These are phyloP conservation scores for Pipistrellus kuhlii DNA, from an alignment of 2,797 vertebrate genomes.

Conservation along the genomic window DNA sequence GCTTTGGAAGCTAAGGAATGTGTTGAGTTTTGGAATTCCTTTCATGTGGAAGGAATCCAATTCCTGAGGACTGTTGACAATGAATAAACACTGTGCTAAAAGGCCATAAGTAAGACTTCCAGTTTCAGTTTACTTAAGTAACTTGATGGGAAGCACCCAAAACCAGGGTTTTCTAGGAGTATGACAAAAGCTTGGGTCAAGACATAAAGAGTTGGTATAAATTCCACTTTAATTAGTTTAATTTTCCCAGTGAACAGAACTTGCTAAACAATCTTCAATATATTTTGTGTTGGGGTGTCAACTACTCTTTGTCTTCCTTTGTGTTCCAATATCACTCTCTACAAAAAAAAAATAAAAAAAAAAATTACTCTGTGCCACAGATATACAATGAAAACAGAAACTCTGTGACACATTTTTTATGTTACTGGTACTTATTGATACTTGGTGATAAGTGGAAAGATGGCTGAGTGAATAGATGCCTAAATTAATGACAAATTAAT, in stretches of 20 bases:
- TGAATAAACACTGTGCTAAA: constrained; percentile 26
- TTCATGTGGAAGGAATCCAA: constrained; percentile 66
- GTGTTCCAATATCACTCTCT: not conserved
- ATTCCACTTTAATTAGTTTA: constrained; percentile 35
- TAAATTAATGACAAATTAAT: not conserved
- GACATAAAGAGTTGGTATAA: not conserved
- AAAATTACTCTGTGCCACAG: not conserved
- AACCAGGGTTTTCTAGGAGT: constrained; percentile 6
- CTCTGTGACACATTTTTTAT: not conserved
- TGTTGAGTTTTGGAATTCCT: constrained; percentile 65
- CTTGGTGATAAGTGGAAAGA: not conserved
- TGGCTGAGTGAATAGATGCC: not conserved
- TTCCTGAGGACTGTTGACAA: constrained; percentile 41
- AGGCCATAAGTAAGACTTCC: not conserved
- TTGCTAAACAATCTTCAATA: not conserved
- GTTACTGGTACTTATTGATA: not conserved
- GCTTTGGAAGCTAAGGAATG: constrained; percentile 68
- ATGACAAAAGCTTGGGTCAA: not conserved
- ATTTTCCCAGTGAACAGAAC: not conserved
- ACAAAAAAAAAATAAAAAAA: not conserved
- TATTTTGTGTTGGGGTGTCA: not conserved
- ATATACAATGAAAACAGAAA: not conserved
- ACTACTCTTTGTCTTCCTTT: not conserved
- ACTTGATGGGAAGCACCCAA: not conserved
- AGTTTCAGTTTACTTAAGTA: constrained; percentile 44